phyloP scores from a whole-genome alignment of 2,888 invertebrate species.

The Apantesis nais region DNA sequence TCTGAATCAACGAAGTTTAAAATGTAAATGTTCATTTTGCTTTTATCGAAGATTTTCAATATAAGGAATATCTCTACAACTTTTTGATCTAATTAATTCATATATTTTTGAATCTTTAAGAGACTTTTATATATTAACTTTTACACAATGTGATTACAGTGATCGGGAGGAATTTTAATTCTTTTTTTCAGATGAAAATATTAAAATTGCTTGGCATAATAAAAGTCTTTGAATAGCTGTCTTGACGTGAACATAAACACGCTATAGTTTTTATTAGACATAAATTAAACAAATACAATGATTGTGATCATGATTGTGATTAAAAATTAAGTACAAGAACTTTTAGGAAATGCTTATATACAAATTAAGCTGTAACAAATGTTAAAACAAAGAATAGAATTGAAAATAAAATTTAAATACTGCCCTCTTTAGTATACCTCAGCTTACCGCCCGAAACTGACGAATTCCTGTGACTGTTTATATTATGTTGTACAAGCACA shows the following conservation, averaged over 20 bases:
- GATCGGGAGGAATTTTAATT: too few species aligned
- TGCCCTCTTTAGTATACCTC: not conserved
- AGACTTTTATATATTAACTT: not conserved
- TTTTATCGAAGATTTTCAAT: slow-evolving; percentile 44
- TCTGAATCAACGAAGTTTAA: slow-evolving; percentile 37
- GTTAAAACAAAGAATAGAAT: not conserved
- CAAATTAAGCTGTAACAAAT: not conserved
- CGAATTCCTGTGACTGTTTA: not conserved
- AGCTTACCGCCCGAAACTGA: not conserved
- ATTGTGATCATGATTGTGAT: not conserved
- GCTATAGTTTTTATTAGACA: not conserved
- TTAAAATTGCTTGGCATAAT: too few species aligned
- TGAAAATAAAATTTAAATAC: not conserved
- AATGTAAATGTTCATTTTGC: slow-evolving; percentile 53
- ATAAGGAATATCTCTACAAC: slow-evolving; percentile 33
- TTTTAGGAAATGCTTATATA: not conserved
- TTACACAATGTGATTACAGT: too few species aligned
- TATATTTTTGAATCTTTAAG: slow-evolving; percentile 21
- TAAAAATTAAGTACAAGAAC: not conserved
- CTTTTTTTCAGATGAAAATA: too few species aligned
- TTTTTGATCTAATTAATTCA: slow-evolving; percentile 19
- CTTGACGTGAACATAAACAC: too few species aligned
- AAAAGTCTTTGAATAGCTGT: too few species aligned
- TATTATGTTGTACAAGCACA: not conserved
- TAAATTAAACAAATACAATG: not conserved